phyloP scores from a whole-genome alignment of 2,113 vertebrate species.

The Aptenodytes forsteri region DNA sequence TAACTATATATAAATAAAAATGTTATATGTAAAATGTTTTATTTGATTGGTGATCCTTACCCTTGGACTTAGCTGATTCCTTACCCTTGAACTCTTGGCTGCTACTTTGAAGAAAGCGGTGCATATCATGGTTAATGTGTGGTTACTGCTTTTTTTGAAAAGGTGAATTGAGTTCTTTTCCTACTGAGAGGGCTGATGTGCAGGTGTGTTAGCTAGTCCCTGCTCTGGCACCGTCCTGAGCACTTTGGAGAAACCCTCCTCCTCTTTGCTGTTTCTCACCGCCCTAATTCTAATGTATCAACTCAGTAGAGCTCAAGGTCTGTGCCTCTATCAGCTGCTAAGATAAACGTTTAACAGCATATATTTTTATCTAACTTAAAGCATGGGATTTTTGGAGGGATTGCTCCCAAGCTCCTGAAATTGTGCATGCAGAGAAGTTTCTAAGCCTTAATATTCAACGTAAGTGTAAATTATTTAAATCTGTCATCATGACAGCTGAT shows the following conservation, averaged over 20 bases:
- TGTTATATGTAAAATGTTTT: not conserved
- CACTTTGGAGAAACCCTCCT: not conserved
- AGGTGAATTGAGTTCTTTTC: not conserved
- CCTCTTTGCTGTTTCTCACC: not conserved
- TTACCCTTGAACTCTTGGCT: not conserved
- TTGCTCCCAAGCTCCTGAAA: not conserved
- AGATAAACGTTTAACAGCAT: not conserved
- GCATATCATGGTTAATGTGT: accelerated
- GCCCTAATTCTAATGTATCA: accelerated
- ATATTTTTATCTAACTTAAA: not conserved
- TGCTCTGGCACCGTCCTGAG: not conserved
- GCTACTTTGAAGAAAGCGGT: not conserved
- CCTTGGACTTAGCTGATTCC: not conserved
- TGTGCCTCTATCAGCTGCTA: not conserved
- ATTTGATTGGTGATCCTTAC: not conserved
- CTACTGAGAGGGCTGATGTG: not conserved
- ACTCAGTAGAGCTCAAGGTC: not conserved
- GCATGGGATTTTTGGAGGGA: not conserved
- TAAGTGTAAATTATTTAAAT: not conserved
- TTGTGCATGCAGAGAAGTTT: not conserved
- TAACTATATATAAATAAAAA: not conserved
- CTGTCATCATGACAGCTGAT: not conserved
- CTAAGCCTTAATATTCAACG: not conserved
- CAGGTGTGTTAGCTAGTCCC: not conserved
- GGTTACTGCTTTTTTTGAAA: not conserved